A percentile compares a stretch with the other conserved stretches of the same genome.
These are phyloP conservation scores for Scelioninae gen. 1 DNA, from an alignment of 2,888 invertebrate species.

Conservation along the genomic window DNA sequence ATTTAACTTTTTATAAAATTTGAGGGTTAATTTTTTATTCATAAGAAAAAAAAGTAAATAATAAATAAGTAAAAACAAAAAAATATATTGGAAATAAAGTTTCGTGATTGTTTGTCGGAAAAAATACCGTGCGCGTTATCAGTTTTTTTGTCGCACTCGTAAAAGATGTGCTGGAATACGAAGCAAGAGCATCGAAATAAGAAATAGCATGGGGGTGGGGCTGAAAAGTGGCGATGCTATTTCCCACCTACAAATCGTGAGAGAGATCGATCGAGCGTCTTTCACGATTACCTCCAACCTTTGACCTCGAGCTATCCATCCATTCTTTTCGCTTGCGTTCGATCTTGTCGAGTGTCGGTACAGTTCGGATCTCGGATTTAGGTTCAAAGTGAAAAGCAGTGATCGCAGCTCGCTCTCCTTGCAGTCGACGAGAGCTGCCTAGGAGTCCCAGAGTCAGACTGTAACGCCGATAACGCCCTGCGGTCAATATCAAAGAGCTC, in stretches of 20 bases:
- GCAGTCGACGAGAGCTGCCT: conserved; percentile 26
- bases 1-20: too few species aligned
- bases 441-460: conserved; percentile 55
- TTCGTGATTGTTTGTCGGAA: too few species aligned
- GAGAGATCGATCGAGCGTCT: conserved; percentile 71
- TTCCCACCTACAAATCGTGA: conserved; percentile 69
- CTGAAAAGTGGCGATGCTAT: conserved; percentile 54
- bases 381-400: conserved; percentile 71
- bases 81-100: too few species aligned
- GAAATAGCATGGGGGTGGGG: conserved; percentile 8
- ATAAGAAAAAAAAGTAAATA: too few species aligned
- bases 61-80: too few species aligned
- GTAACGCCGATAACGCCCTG: conserved; percentile 68
- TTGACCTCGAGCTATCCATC: conserved; percentile 66
- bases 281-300: conserved; percentile 69
- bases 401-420: conserved; percentile 55
- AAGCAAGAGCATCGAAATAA: conserved; percentile 30
- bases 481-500: conserved; percentile 71
- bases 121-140: too few species aligned
- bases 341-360: conserved; percentile 61
- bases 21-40: too few species aligned
- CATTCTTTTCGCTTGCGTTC: conserved; percentile 59
- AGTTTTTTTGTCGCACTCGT: conserved; percentile 7
- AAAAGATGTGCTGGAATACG: conserved; percentile 23
- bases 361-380: conserved; percentile 64